Evolutionary conservation across 2,888 invertebrate species (phyloP), one percentile per base, ranked within the genome.

Genomic region (Lasioglossum calceatum): DNA sequence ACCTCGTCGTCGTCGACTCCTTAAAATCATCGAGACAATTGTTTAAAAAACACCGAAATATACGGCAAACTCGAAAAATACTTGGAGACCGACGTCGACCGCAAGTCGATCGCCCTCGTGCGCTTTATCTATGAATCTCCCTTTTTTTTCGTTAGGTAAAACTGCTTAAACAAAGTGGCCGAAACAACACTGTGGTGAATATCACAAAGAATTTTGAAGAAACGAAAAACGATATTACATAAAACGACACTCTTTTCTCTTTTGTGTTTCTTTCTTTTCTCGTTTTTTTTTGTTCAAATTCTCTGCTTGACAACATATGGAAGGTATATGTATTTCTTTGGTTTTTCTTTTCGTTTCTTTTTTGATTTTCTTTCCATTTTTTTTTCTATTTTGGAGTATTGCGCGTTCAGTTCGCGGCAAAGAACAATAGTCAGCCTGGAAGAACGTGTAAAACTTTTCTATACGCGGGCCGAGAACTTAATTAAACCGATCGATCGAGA

Each of bases 161-260:
- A 89, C 88, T 87, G 89, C 88, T 91, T 92, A 91, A 85, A 90
- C 82, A 82, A 91, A 91, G n/a, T 88, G 90, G 90, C 88, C 90
- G 87, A 87, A 88, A 89, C 64, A 84, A 88, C 58, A 58, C 86
- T 89, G 74, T 74, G 86, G 82, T 88, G 84, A 71, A 85, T 64
- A 58, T 86, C 83, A 86, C 82, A 88, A 44, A 90, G 85, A 83
- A 89, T 89, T 91, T 90, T 84, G 85, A 85, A 91, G 86, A 88
- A 78, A 71, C n/a, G 39, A 91, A 88, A 88, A 76, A 71, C 39
- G 64, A 64, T 64, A 64, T 54, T 54, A 54, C 54, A 54, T 64
- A 64, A 74, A 77, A 77, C 85, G 85, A 85, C 85, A 77, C 85
- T 77, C 44, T 32, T 47, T 74, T 80, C 61, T 82, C 42, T 73